These are phyloP conservation scores for Troides oblongomaculatus DNA, from an alignment of 2,888 invertebrate species.

Conservation along the genomic window DNA sequence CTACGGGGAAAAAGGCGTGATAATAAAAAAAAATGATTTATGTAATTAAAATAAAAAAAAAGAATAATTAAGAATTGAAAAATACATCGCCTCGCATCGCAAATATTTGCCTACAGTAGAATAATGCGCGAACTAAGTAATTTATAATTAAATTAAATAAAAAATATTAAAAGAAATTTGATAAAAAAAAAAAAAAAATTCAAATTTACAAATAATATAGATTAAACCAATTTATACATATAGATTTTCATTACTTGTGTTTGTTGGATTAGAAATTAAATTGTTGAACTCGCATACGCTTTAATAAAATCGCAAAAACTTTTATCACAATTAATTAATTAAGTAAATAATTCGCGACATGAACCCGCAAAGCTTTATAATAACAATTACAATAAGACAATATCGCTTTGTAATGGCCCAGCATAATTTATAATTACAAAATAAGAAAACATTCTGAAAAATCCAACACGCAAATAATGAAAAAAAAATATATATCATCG, in stretches of 20 bases:
- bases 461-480: conserved; percentile 6
- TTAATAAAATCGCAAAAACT: not conserved
- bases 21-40: no score
- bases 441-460: not conserved
- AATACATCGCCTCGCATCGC: no score
- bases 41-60: no score
- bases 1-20: no score
- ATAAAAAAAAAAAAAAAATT: not conserved
- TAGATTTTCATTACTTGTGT: conserved; percentile 1
- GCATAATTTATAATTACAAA: not conserved
- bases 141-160: not conserved
- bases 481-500: not conserved
- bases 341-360: not conserved
- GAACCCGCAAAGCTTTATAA: conserved; percentile 1
- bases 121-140: not conserved
- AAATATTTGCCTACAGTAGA: not conserved
- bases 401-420: not conserved
- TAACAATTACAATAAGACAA: not conserved
- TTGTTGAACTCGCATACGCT: conserved; percentile 8
- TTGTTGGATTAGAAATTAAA: conserved; percentile 3
- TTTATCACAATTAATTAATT: not conserved
- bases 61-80: no score
- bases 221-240: not conserved
- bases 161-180: not conserved
- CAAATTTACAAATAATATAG: not conserved